Base-by-base conservation (phyloP, 1,140 invertebrate genomes). In the Linepithema humile region DNA sequence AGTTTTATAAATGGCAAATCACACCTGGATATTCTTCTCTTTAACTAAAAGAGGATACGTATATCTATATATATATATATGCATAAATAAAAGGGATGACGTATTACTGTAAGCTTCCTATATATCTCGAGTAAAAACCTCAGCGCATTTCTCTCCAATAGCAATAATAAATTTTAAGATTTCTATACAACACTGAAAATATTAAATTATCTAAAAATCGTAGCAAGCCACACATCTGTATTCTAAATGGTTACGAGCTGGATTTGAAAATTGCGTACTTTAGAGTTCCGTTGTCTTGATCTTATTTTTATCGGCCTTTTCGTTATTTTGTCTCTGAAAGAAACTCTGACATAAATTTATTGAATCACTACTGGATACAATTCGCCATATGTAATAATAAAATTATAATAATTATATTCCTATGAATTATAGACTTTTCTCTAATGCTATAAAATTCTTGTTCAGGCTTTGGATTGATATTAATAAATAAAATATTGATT, bases 401-500 rank as follows among this genome's bases (percentile, higher is more conserved):
- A 77, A 59, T 70, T 72, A 83, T n/a, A 53, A 15, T 84, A 77
- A 50, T 83, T n/a, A n/a, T 62, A 43, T 0, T n/a, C 0, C 20
- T 82, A 64, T 55, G n/a, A 86, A 78, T 48, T 15, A 48, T 35
- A 38, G 35, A 70, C 26, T 32, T 43, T 70, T 55, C 10, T 20
- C 45, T 64, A 48, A 17, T 73, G 6, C 5, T 62, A 2, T 29
- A 62, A 48, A 38, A 74, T 59, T 88, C 45, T 29, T 60, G 17
- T 43, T 20, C 82, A 84, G 53, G 40, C 53, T 88, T 87, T 84
- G 45, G 53, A 84, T 53, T 80, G 55, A 86, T 57, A 50, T 15
- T 50, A 85, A 32, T 64, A n/a, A 77, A 15, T 15, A 15, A n/a
- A n/a, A n/a, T n/a, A n/a, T n/a, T n/a, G n/a, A n/a, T n/a, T n/a